phyloP scores from a whole-genome alignment of 2,888 invertebrate genomes.

The Agelastica alni region DNA sequence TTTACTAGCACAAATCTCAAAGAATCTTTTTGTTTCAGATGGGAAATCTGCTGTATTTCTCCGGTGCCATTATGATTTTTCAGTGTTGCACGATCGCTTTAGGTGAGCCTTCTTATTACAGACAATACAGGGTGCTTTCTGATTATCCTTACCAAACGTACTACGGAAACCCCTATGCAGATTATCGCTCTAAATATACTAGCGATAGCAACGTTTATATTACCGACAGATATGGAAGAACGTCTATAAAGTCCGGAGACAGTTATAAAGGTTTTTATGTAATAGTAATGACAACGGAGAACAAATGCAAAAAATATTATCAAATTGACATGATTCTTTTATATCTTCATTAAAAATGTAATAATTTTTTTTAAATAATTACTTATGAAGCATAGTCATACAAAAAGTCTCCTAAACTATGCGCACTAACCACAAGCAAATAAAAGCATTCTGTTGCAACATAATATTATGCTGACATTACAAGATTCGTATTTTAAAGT shows the following conservation, averaged over 20 bases:
- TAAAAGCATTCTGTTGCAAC: too few relatives aligned
- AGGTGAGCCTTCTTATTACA: constrained; percentile 46
- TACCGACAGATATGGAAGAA: constrained; percentile 53
- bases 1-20: too few relatives aligned
- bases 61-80: constrained; percentile 26
- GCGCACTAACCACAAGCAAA: too few relatives aligned
- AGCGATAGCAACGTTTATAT: constrained; percentile 45
- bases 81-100: constrained; percentile 25
- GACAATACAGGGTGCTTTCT: constrained; percentile 37
- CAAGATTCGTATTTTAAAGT: too few relatives aligned
- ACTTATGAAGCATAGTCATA: too few relatives aligned
- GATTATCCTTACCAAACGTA: constrained; percentile 33
- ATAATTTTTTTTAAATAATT: too few relatives aligned
- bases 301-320: too few relatives aligned
- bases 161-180: constrained; percentile 39
- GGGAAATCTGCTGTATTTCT: constrained; percentile 28
- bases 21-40: constrained; percentile 31
- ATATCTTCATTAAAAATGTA: too few relatives aligned
- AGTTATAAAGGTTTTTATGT: constrained; percentile 40
- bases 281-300: too few relatives aligned
- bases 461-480: too few relatives aligned
- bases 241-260: constrained; percentile 40
- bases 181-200: constrained; percentile 37
- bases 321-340: too few relatives aligned
- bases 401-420: too few relatives aligned